These are phyloP conservation scores for Doris montereyensis DNA, from an alignment of 2,888 invertebrate species.

Conservation along the genomic window DNA sequence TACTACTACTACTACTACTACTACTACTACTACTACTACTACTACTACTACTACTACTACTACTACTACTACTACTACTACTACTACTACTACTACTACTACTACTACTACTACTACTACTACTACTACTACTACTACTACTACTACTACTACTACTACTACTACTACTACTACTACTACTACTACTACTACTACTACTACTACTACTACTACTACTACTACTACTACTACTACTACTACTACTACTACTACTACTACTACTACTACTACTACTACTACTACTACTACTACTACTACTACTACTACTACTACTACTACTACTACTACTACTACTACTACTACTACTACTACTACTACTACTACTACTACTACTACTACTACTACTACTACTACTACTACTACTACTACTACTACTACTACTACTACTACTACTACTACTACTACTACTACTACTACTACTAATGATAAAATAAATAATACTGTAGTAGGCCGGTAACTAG, in stretches of 20 bases:
- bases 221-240: slow-evolving; percentile 5
- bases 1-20: not conserved
- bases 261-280: slow-evolving; percentile 11
- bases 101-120: not conserved
- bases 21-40: not conserved
- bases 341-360: slow-evolving; percentile 8
- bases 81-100: not conserved
- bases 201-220: not conserved
- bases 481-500: no score
- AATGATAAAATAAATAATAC: no score
- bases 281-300: slow-evolving; percentile 13
- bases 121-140: not conserved
- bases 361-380: not conserved
- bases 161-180: not conserved
- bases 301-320: slow-evolving; percentile 1
- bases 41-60: not conserved
- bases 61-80: not conserved
- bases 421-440: not conserved
- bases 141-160: not conserved
- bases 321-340: slow-evolving; percentile 27
- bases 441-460: not conserved
- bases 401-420: not conserved
- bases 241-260: slow-evolving; percentile 17
- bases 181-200: not conserved
- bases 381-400: not conserved